A percentile compares a stretch with the other conserved stretches of the same genome.
phyloP scores from a whole-genome alignment of 2,888 invertebrate genomes.

The Ectemnius lituratus region DNA sequence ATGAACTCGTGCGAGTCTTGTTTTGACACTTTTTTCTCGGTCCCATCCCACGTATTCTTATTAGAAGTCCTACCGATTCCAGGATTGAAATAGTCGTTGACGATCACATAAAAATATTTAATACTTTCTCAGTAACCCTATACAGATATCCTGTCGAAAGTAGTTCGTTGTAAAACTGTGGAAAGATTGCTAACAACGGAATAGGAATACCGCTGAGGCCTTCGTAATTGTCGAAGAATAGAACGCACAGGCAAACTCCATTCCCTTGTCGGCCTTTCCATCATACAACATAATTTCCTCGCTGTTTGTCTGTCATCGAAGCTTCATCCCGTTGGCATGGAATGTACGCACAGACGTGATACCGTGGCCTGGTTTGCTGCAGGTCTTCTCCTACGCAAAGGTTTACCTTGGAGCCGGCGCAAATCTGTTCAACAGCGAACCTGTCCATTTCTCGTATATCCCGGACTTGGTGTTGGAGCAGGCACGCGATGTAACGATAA shows the following conservation, averaged over 20 bases:
- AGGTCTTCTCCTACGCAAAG: conserved; percentile 89
- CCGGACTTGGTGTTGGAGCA: conserved; percentile 87
- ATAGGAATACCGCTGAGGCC: no score
- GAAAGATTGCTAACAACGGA: no score
- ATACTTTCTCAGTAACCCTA: no score
- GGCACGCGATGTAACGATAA: conserved; percentile 89
- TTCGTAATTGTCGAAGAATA: no score
- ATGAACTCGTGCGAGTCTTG: background rate
- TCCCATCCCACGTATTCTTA: no score
- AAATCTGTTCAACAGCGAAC: conserved; percentile 84
- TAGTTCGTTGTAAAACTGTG: no score
- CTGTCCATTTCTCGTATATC: conserved; percentile 87
- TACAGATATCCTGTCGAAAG: no score
- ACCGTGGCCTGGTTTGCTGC: conserved; percentile 47
- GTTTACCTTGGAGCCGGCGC: conserved; percentile 88
- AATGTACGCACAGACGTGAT: conserved; percentile 10
- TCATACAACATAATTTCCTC: conserved; percentile 29
- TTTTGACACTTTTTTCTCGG: no score
- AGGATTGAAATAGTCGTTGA: no score
- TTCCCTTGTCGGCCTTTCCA: conserved; percentile 12
- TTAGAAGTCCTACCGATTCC: no score
- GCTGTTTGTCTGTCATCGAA: conserved; percentile 29
- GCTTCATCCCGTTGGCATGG: conserved; percentile 23
- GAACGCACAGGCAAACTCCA: no score
- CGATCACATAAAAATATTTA: no score